Percentiles rank a stretch among this genome's conserved stretches.
Evolutionary conservation across 2,888 invertebrate species (phyloP).

Genomic region (Laothoe populi): DNA sequence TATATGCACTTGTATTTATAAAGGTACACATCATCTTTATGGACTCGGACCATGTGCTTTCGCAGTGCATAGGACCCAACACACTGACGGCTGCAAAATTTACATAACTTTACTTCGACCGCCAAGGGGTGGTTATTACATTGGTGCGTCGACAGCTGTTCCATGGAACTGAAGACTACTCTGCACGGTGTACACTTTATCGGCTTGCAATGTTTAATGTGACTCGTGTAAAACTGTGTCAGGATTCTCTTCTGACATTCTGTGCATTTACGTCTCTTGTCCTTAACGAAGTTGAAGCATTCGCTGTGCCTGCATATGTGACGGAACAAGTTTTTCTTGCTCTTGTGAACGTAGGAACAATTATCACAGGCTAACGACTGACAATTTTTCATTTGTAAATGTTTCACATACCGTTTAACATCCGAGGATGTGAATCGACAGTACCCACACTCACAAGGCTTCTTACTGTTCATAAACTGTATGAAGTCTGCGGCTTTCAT

Average conservation of each 20-base stretch:
- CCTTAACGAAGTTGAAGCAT: neutral
- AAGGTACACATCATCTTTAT: conserved; percentile 51
- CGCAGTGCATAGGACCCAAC: conserved; percentile 53
- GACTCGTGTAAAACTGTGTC: conserved; percentile 33
- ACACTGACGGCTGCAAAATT: conserved; percentile 61
- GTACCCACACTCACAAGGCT: conserved; percentile 43
- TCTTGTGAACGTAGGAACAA: conserved; percentile 53
- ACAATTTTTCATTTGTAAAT: conserved; percentile 51
- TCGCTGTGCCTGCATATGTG: conserved; percentile 20
- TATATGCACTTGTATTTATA: conserved; percentile 69
- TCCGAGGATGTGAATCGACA: conserved; percentile 46
- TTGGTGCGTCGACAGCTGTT: conserved; percentile 57
- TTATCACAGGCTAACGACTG: conserved; percentile 47
- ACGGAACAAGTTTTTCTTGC: conserved; percentile 38
- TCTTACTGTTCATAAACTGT: conserved; percentile 36
- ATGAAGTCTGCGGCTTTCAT: conserved; percentile 53
- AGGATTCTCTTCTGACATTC: conserved; percentile 50
- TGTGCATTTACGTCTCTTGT: conserved; percentile 37
- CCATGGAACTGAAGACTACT: conserved; percentile 47
- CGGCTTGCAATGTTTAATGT: conserved; percentile 50
- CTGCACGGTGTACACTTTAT: conserved; percentile 60
- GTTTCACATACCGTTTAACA: conserved; percentile 48
- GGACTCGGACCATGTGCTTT: conserved; percentile 61
- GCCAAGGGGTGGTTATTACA: conserved; percentile 50
- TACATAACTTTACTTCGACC: conserved; percentile 53